Base-by-base conservation (phyloP, 2,113 vertebrate genomes). In the Oryzias curvinotus region DNA sequence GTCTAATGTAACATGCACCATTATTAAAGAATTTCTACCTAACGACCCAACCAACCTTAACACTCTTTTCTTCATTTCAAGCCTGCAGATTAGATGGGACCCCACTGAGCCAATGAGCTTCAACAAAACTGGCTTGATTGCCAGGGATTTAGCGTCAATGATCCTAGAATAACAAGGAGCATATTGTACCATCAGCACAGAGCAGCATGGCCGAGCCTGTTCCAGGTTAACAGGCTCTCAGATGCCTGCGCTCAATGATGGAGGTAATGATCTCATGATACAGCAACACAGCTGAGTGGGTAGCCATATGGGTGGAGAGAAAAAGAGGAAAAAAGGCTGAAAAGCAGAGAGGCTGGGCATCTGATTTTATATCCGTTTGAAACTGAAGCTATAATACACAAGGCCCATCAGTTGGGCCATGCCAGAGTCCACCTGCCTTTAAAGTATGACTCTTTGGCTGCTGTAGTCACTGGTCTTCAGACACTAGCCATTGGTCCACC, bases 151-250 rank as follows among this genome's bases (percentile, higher is more conserved):
- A 87, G 86, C 81, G 85, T 65, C 88, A 91, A 91, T 91, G 90
- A 91, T 87, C 88, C 88, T 87, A 73, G 88, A 91, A 91, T 91
- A 92, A 91, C 90, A 91, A 68, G 87, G 87, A 90, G 85, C 90
- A 91, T 87, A 92, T 91, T 91, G 90, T 70, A 62, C 75, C 75
- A 80, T 91, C 83, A 85, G 84, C 81, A 67, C 61, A 66, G 68
- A 76, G 78, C 81, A 73, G 81, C 68, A 78, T 46, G 57, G 82
- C 78, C 59, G 57, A 67, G 76, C 53, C 81, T 85, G 80, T 79
- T 90, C 83, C 83, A 75, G 80, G 77, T 84, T 87, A 88, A 85
- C 88, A 57, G 78, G 71, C 82, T 78, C 77, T 86, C 61, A 61
- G 80, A 80, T 65, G 75, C 62, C 64, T 46, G 77, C 45, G 73